Evolutionary conservation across 2,888 invertebrate genomes (phyloP), one percentile per base, ranked within the genome.

Genomic region (Acanthococcus lagerstroemiae): DNA sequence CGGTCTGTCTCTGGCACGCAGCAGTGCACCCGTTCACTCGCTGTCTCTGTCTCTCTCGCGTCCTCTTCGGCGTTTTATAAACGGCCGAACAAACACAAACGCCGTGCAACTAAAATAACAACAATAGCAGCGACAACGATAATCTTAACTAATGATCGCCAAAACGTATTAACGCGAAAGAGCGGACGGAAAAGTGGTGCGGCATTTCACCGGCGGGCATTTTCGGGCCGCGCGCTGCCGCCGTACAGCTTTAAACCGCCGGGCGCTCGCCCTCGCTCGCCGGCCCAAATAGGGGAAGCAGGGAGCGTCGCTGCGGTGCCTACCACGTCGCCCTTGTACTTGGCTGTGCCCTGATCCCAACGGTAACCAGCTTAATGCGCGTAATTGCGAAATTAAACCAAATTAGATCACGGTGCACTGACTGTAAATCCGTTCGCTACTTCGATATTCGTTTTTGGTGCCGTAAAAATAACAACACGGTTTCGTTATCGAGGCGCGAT

Each of bases 91-190:
- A 19, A n/a, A 17, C 21, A 50, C 50, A 19, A 50, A 17, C 12
- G 17, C 50, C n/a, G 19, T 17, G 9, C 50, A 50, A 24, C 55
- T 17, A 17, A 6, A n/a, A 22, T n/a, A 30, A 65, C 19, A 65
- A 55, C 65, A 54, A 65, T 44, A 55, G 52, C 55, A 65, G 24
- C 52, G 27, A 37, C 58, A 50, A 37, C 46, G 27, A 66, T 66
- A 66, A 66, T 66, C 66, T 66, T 66, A 66, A 66, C 66, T 66
- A 66, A 66, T 66, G 66, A 66, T 66, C 66, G 56, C 56, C 37
- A 57, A 57, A 57, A 30, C 57, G 57, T 57, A 57, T 57, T 57
- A 57, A 52, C 54, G 55, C 19, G 50, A n/a, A n/a, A 7, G 15
- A 22, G 30, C 19, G 30, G 26, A 26, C 50, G 55, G 25, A 19